Evolutionary conservation across 92 coral and sea anemone species (phyloP), one percentile per base, ranked within the genome.

Genomic region (Zoanthus sociatus): DNA sequence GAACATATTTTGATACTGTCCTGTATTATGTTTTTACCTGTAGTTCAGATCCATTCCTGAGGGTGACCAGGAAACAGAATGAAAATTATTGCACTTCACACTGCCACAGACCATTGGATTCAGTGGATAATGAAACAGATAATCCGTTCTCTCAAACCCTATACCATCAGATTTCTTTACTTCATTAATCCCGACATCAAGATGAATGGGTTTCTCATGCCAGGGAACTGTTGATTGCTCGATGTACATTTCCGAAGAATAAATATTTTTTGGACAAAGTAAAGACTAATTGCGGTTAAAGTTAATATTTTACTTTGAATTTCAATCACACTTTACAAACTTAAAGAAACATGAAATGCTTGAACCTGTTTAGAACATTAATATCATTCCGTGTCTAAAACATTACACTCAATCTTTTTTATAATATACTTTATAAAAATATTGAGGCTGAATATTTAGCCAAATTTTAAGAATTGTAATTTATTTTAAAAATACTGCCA

Each of bases 31-130:
- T 37, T 37, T 37, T 37, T 81, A 92, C 94, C 94, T 91, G 69
- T 93, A 88, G 73, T 76, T 87, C 11, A 14, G 48, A 56, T 93
- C 94, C 75, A 93, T 91, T 56, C 90, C 92, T 26, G 88, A 84
- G 5, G 96, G 96, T n/a, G 96, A 93, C 96, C 96, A 90, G 16
- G 88, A 88, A 20, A 77, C 88, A 21, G 81, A 79, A 42, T 56
- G 86, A 90, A 90, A 87, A 45, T 84, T 74, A 46, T 33, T 69
- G 10, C 42, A 45, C 5, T 74, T 58, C 30, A 81, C 60, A 81
- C 63, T 44, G 0, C 85, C 85, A 67, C 75, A 44, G 73, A 81
- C 44, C 26, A 15, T 2, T 7, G 85, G 75, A 64, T 81, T 81
- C 14, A 81, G 32, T 5, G 63, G 50, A 81, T 67, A 46, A 1